These are phyloP conservation scores for Cirrhinus molitorella DNA, from an alignment of 2,797 vertebrate species.

Conservation along the genomic window DNA sequence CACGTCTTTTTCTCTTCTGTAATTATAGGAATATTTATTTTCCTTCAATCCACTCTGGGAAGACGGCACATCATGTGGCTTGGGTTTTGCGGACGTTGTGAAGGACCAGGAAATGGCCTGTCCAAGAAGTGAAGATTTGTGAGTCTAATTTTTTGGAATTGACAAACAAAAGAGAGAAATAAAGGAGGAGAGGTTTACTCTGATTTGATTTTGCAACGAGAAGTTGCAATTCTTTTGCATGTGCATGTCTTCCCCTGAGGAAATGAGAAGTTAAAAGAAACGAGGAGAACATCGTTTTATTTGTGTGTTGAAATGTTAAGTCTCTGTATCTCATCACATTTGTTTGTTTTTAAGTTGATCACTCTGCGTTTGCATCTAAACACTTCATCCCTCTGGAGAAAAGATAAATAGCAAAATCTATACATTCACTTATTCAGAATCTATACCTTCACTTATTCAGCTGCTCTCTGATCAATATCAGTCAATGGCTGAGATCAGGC, in stretches of 20 bases:
- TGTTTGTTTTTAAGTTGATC: conserved; percentile 24
- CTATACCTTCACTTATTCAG: conserved; percentile 23
- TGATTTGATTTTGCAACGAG: not conserved
- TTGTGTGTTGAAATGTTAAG: not conserved
- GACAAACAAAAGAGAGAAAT: conserved; percentile 45
- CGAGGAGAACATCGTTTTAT: not conserved
- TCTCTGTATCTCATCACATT: conserved; percentile 29
- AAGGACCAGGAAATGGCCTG: conserved; percentile 40
- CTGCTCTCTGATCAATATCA: conserved; percentile 56
- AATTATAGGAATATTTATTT: conserved; percentile 86
- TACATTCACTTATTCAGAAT: conserved; percentile 47
- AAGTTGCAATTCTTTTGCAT: not conserved
- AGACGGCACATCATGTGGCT: conserved; percentile 56
- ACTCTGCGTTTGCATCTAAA: not conserved
- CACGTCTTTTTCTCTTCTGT: conserved; percentile 80
- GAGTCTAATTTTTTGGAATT: conserved; percentile 35
- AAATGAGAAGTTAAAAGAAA: not conserved
- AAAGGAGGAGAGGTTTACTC: conserved; percentile 28
- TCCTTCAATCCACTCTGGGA: conserved; percentile 75
- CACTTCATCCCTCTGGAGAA: conserved; percentile 21
- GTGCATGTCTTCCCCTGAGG: not conserved
- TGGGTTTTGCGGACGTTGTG: conserved; percentile 41
- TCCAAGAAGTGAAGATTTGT: conserved; percentile 38
- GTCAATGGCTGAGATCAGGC: conserved; percentile 59
- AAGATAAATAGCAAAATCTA: conserved; percentile 57